Conservation (phyloP, 2,888 invertebrate genomes). For the Ecliptopera silaceata region DNA sequence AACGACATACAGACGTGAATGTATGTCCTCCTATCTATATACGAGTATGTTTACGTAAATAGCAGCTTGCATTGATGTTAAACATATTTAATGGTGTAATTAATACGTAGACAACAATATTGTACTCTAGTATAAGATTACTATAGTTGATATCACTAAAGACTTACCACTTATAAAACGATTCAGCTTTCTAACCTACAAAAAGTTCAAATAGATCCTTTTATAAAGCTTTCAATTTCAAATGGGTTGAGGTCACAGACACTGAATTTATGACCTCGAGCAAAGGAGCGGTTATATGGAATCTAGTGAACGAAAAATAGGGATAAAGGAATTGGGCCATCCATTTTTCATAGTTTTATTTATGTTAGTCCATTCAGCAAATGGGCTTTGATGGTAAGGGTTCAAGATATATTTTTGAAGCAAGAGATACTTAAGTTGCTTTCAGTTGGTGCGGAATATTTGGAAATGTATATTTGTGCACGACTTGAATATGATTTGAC, state of each 20-base stretch:
- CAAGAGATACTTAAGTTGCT: constrained; percentile 1
- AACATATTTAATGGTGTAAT: too few relatives aligned
- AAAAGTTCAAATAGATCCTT: constrained; percentile 74
- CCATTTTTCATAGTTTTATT: constrained; percentile 75
- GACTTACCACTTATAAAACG: not conserved
- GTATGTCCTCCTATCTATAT: too few relatives aligned
- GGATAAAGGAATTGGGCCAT: constrained; percentile 69
- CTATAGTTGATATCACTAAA: too few relatives aligned
- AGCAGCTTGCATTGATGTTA: too few relatives aligned
- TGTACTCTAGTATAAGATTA: too few relatives aligned
- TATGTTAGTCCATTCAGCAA: constrained; percentile 64
- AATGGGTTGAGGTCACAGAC: constrained; percentile 71
- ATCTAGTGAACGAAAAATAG: constrained; percentile 63
- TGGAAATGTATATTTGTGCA: too few relatives aligned
- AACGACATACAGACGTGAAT: too few relatives aligned
- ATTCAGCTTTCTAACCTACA: constrained; percentile 43
- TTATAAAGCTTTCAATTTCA: constrained; percentile 80
- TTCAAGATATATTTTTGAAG: constrained; percentile 22
- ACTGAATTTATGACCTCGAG: constrained; percentile 69
- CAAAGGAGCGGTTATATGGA: constrained; percentile 72
- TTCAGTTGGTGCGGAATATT: not conserved
- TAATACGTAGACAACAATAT: too few relatives aligned
- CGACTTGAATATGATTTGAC: too few relatives aligned
- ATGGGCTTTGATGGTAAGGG: constrained; percentile 27
- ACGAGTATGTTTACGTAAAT: too few relatives aligned